Percentiles rank a stretch among this genome's conserved stretches.
Conservation (phyloP, 2,113 vertebrate species). For the Tragelaphus buxtoni region DNA sequence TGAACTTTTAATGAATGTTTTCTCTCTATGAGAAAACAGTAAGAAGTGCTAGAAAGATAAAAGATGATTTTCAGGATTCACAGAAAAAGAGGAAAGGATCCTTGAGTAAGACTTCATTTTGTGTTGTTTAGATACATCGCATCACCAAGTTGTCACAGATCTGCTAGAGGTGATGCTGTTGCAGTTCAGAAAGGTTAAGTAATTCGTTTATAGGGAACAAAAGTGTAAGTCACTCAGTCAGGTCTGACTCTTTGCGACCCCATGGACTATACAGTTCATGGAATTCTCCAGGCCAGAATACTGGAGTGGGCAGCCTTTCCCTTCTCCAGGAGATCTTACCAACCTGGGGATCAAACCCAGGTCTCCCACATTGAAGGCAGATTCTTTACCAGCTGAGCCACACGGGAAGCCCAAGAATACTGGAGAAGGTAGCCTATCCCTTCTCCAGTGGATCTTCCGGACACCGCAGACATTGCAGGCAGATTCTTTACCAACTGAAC, state of each 20-base stretch:
- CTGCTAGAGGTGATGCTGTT: too few relatives aligned
- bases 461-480: not conserved
- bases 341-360: not conserved
- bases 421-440: not conserved
- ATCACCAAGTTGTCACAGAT: not conserved
- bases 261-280: not conserved
- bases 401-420: not conserved
- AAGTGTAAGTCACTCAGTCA: not conserved
- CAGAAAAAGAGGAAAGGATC: not conserved
- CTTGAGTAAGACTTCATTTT: not conserved
- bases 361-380: not conserved
- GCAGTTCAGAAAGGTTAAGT: not conserved
- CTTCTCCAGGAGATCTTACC: not conserved
- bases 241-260: not conserved
- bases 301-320: not conserved
- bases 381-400: not conserved
- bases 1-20: not conserved
- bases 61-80: not conserved
- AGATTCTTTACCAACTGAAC: not conserved
- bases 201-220: not conserved
- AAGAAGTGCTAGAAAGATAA: not conserved
- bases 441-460: rapidly evolving
- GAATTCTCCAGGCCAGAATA: not conserved
- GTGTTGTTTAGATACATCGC: not conserved
- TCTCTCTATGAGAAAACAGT: not conserved